Evolutionary conservation across 2,113 vertebrate genomes (phyloP), one percentile per base, ranked within the genome.

Genomic region (Passer domesticus): DNA sequence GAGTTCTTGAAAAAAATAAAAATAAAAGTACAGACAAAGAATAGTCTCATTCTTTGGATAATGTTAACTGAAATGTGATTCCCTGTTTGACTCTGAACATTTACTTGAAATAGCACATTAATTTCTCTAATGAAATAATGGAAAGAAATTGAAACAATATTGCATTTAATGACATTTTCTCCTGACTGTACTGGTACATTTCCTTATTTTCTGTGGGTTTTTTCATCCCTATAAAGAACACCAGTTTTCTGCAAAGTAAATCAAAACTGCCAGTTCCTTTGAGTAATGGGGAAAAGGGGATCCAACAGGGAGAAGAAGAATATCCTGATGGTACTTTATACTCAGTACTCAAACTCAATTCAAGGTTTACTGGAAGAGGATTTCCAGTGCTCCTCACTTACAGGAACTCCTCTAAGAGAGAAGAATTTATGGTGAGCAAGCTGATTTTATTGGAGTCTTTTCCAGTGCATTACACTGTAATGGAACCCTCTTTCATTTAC

Each of bases 341-440:
- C 64, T 69, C 39, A 39, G 19, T 52, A 39, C 64, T 76, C 89
- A 82, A 66, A 68, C 85, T 63, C 60, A 66, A 43, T 19, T 43
- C 73, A 30, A 88, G 94, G 55, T 90, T 94, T 96, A 92, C 75
- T 85, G 88, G 90, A 90, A 94, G 41, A 92, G 24, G 43, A 87
- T 94, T 93, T 90, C 43, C 31, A 91, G 30, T 17, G 35, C 50
- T 91, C 53, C 31, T 91, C 47, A 20, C 41, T 96, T 94, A 91
- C 60, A 95, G 81, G 93, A 90, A 92, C 69, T 46, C 17, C 80
- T 81, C 52, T 62, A 86, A 92, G 74, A 74, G 87, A 92, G 82
- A 76, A 77, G 83, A 77, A 78, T 56, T 83, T 60, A 49, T 67
- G 44, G 41, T 63, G 60, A 96, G 74, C 30, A 33, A 83, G 46